Evolutionary conservation across 2,797 vertebrate genomes (phyloP), one percentile per base, ranked within the genome.

Genomic region (Myiotriccus ornatus): DNA sequence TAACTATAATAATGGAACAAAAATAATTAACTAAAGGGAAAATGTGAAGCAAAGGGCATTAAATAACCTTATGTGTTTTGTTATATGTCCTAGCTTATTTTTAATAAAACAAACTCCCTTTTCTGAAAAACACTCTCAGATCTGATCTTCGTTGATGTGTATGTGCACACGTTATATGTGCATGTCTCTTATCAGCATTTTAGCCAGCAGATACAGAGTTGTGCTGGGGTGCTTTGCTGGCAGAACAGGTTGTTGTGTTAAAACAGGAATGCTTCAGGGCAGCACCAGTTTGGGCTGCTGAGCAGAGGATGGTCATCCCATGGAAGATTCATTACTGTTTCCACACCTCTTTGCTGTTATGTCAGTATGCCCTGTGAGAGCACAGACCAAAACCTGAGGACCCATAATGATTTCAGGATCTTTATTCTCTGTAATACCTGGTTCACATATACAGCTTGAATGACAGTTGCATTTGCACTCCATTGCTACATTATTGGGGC

Each of bases 11-110:
- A 90, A 44, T 28, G 44, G 63, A 82, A 60, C 55, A 89, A 60
- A 82, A 90, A 63, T 39, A 78, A 88, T 77, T 84, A 62, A 59
- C 39, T 86, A 12, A 68, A 78, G 63, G 41, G 46, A 41, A 78
- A 32, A 56, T 4, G 5, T 81, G 93, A 84, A 84, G 28, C 53
- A 63, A 92, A 75, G 44, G 30, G 34, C 41, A 65, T 69, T 71
- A 64, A 89, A 55, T 79, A 84, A 47, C 14, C 7, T 12, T 35
- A 37, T 14, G 39, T 59, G 32, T 67, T 83, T 74, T 62, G 21
- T 73, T 69, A 22, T 1, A 3, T 81, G 32, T 89, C 24, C 71
- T 56, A 39, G 44, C 21, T 52, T 60, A 49, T 55, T 77, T 70
- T 90, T 65, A n/a, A 17, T 39, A 25, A 67, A 47, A 50, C 5